These are phyloP conservation scores for Zaprionus ghesquierei DNA, from an alignment of 1,140 invertebrate genomes.

Conservation along the genomic window DNA sequence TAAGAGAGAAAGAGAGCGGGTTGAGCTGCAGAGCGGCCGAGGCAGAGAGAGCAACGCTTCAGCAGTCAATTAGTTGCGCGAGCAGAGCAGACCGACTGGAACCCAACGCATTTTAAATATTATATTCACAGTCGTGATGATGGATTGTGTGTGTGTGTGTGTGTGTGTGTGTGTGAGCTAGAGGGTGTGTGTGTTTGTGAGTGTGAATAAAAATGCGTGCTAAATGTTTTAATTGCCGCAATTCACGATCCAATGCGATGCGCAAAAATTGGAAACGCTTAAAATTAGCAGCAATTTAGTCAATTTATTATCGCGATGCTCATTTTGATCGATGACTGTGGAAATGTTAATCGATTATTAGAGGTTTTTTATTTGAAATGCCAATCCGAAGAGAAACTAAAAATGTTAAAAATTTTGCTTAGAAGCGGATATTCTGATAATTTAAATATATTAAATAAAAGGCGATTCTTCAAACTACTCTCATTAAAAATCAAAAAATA, in stretches of 20 bases:
- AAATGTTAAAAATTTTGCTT: not conserved
- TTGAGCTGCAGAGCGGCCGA: not conserved
- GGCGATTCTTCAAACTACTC: no score
- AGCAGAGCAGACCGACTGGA: slow-evolving; percentile 32
- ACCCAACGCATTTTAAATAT: slow-evolving; percentile 27
- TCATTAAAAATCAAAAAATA: no score
- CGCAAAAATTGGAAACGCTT: slow-evolving; percentile 57
- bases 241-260: slow-evolving; percentile 53
- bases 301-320: slow-evolving; percentile 39
- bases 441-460: not conserved
- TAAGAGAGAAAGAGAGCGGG: not conserved
- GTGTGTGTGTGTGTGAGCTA: slow-evolving; percentile 18
- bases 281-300: slow-evolving; percentile 53
- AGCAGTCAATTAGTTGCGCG: slow-evolving; percentile 51
- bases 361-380: slow-evolving; percentile 1
- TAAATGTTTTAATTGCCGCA: slow-evolving; percentile 73
- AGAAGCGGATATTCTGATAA: not conserved
- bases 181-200: slow-evolving; percentile 14
- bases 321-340: slow-evolving; percentile 28
- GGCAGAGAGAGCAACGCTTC: not conserved
- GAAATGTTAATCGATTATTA: slow-evolving; percentile 20
- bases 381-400: not conserved
- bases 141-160: slow-evolving; percentile 37
- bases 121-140: slow-evolving; percentile 53
- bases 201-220: slow-evolving; percentile 61